A percentile compares a stretch with the other conserved stretches of the same genome.
Evolutionary conservation across 2,888 invertebrate genomes (phyloP).

Genomic region (Sesia apiformis): DNA sequence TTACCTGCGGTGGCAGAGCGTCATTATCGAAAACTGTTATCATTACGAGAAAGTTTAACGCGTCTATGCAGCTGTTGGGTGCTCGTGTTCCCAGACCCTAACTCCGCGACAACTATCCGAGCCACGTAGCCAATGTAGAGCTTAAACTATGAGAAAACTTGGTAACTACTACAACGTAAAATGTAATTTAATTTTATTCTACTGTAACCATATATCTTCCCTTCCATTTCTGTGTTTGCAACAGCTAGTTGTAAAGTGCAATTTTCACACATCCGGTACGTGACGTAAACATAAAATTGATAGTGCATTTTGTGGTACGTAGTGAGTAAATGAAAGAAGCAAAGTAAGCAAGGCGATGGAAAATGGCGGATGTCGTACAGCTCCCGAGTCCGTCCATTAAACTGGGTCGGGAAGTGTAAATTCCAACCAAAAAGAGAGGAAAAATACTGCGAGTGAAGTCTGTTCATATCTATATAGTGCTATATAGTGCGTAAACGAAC

Average conservation of each 20-base stretch:
- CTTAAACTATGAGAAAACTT: neutral
- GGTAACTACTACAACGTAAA: neutral
- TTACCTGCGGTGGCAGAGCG: slow-evolving; percentile 20
- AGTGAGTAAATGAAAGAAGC: slow-evolving; percentile 18
- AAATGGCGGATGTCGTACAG: slow-evolving; percentile 47
- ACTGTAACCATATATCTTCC: neutral
- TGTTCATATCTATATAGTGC: slow-evolving; percentile 25
- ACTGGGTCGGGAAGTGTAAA: slow-evolving; percentile 35
- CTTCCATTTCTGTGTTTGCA: neutral
- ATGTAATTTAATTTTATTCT: neutral
- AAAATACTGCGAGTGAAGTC: slow-evolving; percentile 27
- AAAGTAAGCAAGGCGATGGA: slow-evolving; percentile 38
- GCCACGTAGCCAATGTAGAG: slow-evolving; percentile 19
- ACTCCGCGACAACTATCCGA: slow-evolving; percentile 17
- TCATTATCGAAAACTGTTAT: slow-evolving; percentile 31
- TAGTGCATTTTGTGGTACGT: neutral
- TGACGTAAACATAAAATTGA: neutral
- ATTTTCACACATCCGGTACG: neutral
- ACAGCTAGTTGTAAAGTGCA: neutral
- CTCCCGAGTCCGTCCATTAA: slow-evolving; percentile 44
- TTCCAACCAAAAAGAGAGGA: slow-evolving; percentile 37
- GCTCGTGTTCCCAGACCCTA: slow-evolving; percentile 10
- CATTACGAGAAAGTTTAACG: slow-evolving; percentile 26
- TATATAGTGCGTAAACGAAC: slow-evolving; percentile 31
- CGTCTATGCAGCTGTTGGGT: slow-evolving; percentile 18